These are phyloP conservation scores for Fistularia tabacaria DNA, from an alignment of 2,797 vertebrate species.

Conservation along the genomic window DNA sequence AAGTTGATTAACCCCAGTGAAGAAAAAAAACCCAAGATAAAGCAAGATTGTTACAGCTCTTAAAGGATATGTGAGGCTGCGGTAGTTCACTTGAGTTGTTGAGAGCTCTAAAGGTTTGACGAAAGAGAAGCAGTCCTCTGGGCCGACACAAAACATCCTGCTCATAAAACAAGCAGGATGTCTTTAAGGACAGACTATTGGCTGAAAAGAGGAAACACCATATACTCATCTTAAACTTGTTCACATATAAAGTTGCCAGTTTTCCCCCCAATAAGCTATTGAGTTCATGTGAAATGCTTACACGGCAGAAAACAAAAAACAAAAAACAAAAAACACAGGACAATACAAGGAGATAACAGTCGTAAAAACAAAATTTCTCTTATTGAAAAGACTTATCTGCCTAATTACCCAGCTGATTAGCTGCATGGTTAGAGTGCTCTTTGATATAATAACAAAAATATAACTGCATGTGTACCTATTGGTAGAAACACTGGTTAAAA, in stretches of 20 bases:
- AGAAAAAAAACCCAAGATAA: conserved; percentile 35
- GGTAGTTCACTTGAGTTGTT: conserved; percentile 44
- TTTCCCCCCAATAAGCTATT: conserved; percentile 17
- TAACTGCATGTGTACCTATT: no score
- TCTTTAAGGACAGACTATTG: conserved; percentile 45
- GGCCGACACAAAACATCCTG: conserved; percentile 65
- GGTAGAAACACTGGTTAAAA: no score
- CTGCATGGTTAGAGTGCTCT: no score
- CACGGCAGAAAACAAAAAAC: not conserved
- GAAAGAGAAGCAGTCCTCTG: conserved; percentile 48
- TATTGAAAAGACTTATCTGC: no score
- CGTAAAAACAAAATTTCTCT: no score
- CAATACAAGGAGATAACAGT: no score
- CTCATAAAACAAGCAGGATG: conserved; percentile 65
- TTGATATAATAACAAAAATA: no score
- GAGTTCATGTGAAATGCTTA: conserved; percentile 22
- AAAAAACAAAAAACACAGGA: no score
- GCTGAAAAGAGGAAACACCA: conserved; percentile 48
- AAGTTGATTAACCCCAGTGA: conserved; percentile 28
- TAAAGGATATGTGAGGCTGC: conserved; percentile 34
- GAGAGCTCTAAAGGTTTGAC: conserved; percentile 49
- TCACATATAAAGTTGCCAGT: conserved; percentile 23
- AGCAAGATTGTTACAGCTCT: conserved; percentile 48
- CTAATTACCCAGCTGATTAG: no score
- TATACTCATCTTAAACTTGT: conserved; percentile 28